Evolutionary conservation across 1,140 invertebrate species (phyloP).

Genomic region (Calephelis nemesis): DNA sequence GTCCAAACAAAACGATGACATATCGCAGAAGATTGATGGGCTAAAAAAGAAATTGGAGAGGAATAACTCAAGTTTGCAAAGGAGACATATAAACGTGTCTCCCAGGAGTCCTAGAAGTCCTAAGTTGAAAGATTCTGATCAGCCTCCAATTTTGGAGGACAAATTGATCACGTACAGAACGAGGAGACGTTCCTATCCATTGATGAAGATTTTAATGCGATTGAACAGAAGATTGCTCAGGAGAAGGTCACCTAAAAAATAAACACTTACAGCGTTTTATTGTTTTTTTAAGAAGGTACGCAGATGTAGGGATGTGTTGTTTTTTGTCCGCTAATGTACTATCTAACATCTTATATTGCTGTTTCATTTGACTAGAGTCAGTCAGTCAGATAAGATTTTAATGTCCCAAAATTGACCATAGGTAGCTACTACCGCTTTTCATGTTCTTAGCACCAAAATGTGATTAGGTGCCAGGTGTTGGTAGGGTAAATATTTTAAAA

Average conservation of each 20-base stretch:
- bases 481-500: no score
- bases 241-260: constrained; percentile 27
- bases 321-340: no score
- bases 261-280: not conserved
- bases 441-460: no score
- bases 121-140: constrained; percentile 24
- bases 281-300: no score
- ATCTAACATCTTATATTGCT: no score
- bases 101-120: constrained; percentile 25
- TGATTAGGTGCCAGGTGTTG: no score
- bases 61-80: constrained; percentile 27
- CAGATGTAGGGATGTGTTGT: no score
- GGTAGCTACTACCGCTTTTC: no score
- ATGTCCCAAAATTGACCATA: no score
- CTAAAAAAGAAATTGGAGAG: constrained; percentile 29
- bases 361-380: no score
- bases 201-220: constrained; percentile 47
- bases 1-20: constrained; percentile 52
- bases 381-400: no score
- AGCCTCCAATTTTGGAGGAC: constrained; percentile 31
- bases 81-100: constrained; percentile 41
- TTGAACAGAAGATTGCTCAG: constrained; percentile 45
- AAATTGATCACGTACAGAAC: constrained; percentile 42
- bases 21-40: constrained; percentile 44
- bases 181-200: constrained; percentile 42